Conservation (phyloP, 1,140 invertebrate genomes). For the Monomorium pharaonis region DNA sequence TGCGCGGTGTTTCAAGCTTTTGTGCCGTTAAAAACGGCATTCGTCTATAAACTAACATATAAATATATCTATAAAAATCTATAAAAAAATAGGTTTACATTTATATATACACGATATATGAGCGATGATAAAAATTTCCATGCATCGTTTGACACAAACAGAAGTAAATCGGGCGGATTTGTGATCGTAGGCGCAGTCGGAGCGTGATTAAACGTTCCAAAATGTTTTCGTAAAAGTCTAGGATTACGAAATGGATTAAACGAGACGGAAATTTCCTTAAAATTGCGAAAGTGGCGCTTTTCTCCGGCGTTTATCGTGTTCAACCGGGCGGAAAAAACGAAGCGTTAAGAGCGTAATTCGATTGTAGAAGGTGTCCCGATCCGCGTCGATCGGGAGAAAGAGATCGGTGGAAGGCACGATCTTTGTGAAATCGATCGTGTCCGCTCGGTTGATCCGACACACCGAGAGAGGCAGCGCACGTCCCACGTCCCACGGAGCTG, state of each 20-base stretch:
- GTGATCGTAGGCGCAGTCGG: neutral
- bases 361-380: constrained; percentile 33
- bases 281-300: constrained; percentile 58
- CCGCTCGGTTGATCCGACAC: constrained; percentile 35
- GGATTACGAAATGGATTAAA: constrained; percentile 21
- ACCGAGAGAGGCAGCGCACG: neutral
- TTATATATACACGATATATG: neutral
- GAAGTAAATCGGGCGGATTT: neutral
- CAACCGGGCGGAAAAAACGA: constrained; percentile 55
- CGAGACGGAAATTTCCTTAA: constrained; percentile 19
- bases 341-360: constrained; percentile 54
- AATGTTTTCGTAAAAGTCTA: neutral
- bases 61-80: no score
- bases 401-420: constrained; percentile 38
- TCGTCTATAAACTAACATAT: neutral
- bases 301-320: constrained; percentile 41
- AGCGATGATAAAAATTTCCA: neutral
- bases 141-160: neutral
- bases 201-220: neutral
- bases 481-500: neutral
- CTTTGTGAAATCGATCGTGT: constrained; percentile 67
- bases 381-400: constrained; percentile 24
- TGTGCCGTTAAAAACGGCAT: neutral
- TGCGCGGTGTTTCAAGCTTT: neutral
- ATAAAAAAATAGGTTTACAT: neutral